Conservation (phyloP, 2,113 vertebrate genomes). For the Xenopus tropicalis region DNA sequence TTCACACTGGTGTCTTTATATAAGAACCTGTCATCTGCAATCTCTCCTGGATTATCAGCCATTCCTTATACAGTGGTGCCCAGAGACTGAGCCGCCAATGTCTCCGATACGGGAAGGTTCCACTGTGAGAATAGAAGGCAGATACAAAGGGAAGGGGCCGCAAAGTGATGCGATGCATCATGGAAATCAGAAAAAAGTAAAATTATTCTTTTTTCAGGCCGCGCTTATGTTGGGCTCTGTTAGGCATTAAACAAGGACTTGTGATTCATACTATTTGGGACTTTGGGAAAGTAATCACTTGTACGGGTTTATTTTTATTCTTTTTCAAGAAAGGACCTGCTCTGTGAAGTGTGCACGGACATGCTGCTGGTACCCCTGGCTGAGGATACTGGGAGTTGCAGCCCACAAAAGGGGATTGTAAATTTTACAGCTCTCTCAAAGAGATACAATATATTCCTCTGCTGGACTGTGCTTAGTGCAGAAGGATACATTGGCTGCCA, state of each 20-base stretch:
- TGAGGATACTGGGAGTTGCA: too few species aligned
- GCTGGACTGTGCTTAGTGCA: too few species aligned
- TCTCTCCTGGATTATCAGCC: conserved; percentile 26
- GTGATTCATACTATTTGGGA: conserved; percentile 1
- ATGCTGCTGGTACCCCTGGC: too few species aligned
- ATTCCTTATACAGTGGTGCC: conserved; percentile 22
- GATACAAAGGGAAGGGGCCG: neutral
- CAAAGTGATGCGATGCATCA: neutral
- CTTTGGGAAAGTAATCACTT: neutral
- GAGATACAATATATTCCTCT: too few species aligned
- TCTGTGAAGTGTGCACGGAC: too few species aligned
- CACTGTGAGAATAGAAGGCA: conserved; percentile 10
- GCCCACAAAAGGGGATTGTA: too few species aligned
- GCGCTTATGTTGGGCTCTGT: neutral
- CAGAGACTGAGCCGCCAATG: conserved; percentile 15
- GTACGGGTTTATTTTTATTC: too few species aligned
- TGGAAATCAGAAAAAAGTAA: neutral
- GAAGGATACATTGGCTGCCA: too few species aligned
- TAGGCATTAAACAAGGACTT: neutral
- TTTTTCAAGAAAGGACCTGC: too few species aligned
- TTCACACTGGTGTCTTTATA: conserved; percentile 11
- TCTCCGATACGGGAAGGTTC: conserved; percentile 22
- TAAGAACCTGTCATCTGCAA: conserved; percentile 27
- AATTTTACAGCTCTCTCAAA: too few species aligned
- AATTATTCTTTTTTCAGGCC: neutral